Conservation (phyloP, 2,888 invertebrate species). For the Gymnosoma rotundatum region DNA sequence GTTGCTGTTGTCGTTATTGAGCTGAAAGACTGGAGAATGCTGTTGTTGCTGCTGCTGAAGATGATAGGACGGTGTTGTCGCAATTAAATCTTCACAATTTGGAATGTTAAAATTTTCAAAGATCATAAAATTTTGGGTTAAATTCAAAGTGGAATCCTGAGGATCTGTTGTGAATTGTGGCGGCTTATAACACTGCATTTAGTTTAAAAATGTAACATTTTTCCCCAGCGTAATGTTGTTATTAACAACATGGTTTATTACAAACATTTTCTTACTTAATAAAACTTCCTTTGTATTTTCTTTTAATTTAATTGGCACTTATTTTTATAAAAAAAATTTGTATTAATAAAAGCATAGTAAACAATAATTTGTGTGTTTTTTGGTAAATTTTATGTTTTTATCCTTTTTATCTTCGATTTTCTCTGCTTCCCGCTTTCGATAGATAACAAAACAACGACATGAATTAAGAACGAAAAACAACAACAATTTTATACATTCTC, state of each 20-base stretch:
- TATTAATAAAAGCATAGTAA: conserved; percentile 29
- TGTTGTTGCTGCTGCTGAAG: conserved; percentile 52
- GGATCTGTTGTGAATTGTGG: conserved; percentile 66
- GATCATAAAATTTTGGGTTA: conserved; percentile 50
- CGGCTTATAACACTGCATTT: conserved; percentile 72
- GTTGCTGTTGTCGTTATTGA: conserved; percentile 23
- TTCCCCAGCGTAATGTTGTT: conserved; percentile 21
- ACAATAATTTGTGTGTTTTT: conserved; percentile 45
- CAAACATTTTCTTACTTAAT: conserved; percentile 45
- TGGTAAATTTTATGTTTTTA: conserved; percentile 57
- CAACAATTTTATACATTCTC: conserved; percentile 41
- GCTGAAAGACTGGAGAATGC: conserved; percentile 49
- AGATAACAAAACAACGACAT: conserved; percentile 53
- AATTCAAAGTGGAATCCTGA: conserved; percentile 67
- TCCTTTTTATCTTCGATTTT: conserved; percentile 58
- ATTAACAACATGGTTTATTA: conserved; percentile 1
- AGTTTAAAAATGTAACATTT: conserved; percentile 63
- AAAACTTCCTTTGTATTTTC: conserved; percentile 55
- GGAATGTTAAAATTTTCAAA: conserved; percentile 61
- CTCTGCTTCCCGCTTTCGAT: conserved; percentile 53
- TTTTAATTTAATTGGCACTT: conserved; percentile 66
- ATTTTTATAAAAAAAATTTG: conserved; percentile 17
- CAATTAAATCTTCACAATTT: conserved; percentile 46
- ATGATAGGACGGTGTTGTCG: conserved; percentile 29
- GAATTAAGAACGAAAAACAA: conserved; percentile 57